Base-by-base conservation (phyloP, 2,888 invertebrate genomes). In the Serripes groenlandicus region DNA sequence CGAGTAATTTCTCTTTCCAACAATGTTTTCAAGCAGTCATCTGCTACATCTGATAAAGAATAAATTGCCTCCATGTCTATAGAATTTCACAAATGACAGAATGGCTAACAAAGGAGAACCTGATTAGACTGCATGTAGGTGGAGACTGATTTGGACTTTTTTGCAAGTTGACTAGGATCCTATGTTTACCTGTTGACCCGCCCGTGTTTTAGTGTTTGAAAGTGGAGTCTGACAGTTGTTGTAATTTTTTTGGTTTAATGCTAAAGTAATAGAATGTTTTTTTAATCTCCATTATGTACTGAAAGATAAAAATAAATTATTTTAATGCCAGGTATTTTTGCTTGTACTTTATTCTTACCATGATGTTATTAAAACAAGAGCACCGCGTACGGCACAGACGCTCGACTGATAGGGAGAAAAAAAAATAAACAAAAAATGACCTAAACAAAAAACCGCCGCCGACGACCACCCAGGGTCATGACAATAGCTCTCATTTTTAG, bases 161-260 rank as follows among this genome's bases (percentile, higher is more conserved):
- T 42, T 42, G 56, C 56, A 18, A 7, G 56, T 18, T 56, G 7
- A 23, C 11, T n/a, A 56, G 11, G 7, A 7, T 56, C 7, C 7
- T 11, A n/a, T 56, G 15, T 56, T 11, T 23, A 56, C 7, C 56
- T 56, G 23, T n/a, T 56, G 11, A 7, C 56, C 15, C 15, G 7
- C 56, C 11, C 11, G 18, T 23, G 15, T 34, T 54, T 58, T 58
- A 23, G 28, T 58, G 58, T 58, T 58, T 58, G 58, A 58, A 26
- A 58, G 58, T 58, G 23, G 58, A 58, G 58, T 21, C 23, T 21
- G 58, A 58, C 26, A 26, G 7, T 58, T 26, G 26, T 58, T 58
- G 58, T 58, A 58, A n/a, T 26, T 58, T 23, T 58, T 58, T 58
- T 26, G 58, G 58, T 52, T 58, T 58, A 58, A 58, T 58, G 58